Base-by-base conservation (phyloP, 2,113 vertebrate species). In the Forbesichthys agassizii region DNA sequence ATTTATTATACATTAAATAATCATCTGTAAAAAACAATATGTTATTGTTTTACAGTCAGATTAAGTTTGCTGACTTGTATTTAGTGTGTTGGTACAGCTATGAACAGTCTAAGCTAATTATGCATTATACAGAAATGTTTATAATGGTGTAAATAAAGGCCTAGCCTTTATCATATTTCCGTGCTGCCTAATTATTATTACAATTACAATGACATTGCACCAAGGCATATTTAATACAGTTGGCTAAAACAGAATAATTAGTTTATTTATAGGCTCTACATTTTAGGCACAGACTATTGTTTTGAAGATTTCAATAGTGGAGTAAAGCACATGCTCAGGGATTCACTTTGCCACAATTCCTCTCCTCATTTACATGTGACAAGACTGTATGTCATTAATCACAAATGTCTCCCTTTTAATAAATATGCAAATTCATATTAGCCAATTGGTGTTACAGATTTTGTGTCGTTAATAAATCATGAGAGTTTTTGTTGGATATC, bases 361-460 rank as follows among this genome's bases (percentile, higher is more conserved):
- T 66, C 63, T 64, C 68, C 74, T 78, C 83, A 69, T 88, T 76
- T 80, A 77, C 85, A 81, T 88, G 81, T 90, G 89, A 87, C 79
- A 88, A 77, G 75, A 78, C 79, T 85, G 82, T 71, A 88, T 90
- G 80, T 80, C 90, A 93, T 92, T 93, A 93, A 93, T 93, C 92
- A 92, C 88, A 89, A 86, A 88, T 88, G 90, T 91, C 90, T 83
- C 75, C 65, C 84, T 93, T 92, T 92, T 91, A 93, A 93, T 93
- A 92, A 91, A 92, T 90, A 93, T 93, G 92, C 90, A 92, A 93
- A 92, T 92, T 69, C 67, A 72, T 79, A 89, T 91, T 89, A 87
- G 82, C 86, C 80, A 89, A 92, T 91, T 91, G 88, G 88, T 91
- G 88, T 90, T 89, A 83, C 86, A 81, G 83, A 89, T 84, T 90